Evolutionary conservation across 2,113 vertebrate species (phyloP).

Genomic region (Zosterops hypoxanthus): DNA sequence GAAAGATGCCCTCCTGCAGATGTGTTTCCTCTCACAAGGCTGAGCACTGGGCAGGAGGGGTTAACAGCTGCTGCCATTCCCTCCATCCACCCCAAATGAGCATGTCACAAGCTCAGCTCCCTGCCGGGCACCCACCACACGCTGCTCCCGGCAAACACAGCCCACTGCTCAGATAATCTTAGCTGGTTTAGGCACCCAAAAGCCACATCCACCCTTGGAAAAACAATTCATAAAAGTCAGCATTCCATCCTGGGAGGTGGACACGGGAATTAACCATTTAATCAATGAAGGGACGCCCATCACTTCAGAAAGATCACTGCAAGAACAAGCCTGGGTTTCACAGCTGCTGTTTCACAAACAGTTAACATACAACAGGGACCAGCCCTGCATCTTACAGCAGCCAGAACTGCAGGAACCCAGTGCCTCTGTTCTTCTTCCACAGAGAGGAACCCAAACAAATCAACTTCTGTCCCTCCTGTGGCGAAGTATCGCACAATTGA

Average conservation of each 20-base stretch:
- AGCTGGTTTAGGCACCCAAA: background rate
- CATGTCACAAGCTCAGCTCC: rapidly evolving
- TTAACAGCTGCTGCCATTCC: rapidly evolving
- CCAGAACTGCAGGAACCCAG: background rate
- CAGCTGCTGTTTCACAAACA: background rate
- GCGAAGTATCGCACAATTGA: rapidly evolving
- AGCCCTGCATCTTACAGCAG: background rate
- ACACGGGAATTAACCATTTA: rapidly evolving
- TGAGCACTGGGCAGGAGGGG: background rate
- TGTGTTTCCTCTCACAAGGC: background rate
- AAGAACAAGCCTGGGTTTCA: background rate
- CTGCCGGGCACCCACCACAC: rapidly evolving
- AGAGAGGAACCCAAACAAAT: background rate
- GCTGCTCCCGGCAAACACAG: background rate
- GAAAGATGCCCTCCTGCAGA: background rate
- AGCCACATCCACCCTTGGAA: rapidly evolving
- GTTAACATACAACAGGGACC: background rate
- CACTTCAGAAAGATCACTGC: rapidly evolving
- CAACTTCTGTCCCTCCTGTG: background rate
- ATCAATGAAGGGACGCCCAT: background rate
- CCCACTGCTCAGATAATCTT: background rate
- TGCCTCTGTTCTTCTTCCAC: background rate
- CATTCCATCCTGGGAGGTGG: background rate
- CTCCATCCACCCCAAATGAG: rapidly evolving
- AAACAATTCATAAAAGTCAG: background rate